phyloP scores from a whole-genome alignment of 2,888 invertebrate species.

The Resseliella maxima region DNA sequence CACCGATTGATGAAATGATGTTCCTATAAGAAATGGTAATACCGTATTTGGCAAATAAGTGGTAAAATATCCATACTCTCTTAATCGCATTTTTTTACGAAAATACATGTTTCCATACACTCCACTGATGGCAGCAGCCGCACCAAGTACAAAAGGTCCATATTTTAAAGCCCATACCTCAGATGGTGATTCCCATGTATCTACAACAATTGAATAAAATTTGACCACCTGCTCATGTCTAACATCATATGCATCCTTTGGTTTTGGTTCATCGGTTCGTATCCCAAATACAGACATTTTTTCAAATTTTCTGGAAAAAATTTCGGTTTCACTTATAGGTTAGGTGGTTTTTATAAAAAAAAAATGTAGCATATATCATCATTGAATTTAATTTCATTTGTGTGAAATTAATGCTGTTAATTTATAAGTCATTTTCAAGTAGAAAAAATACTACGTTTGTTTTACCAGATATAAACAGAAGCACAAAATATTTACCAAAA shows the following conservation, averaged over 20 bases:
- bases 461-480: too few species aligned
- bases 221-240: conserved; percentile 71
- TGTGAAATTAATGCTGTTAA: too few species aligned
- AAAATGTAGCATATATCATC: too few species aligned
- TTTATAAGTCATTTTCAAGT: too few species aligned
- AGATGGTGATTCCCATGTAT: conserved; percentile 71
- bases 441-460: too few species aligned
- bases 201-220: conserved; percentile 72
- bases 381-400: too few species aligned
- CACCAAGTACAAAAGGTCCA: conserved; percentile 70
- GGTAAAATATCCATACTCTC: conserved; percentile 71
- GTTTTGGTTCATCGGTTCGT: conserved; percentile 68
- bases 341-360: too few species aligned
- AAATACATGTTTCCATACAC: conserved; percentile 74
- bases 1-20: conserved; percentile 72
- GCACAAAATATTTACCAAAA: too few species aligned
- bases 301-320: too few species aligned
- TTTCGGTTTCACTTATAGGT: too few species aligned
- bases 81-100: conserved; percentile 73
- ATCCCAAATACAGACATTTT: conserved; percentile 71
- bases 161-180: conserved; percentile 73
- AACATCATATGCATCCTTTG: conserved; percentile 73
- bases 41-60: conserved; percentile 73
- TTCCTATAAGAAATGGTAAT: conserved; percentile 71
- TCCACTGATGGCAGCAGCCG: conserved; percentile 70